phyloP scores from a whole-genome alignment of 2,888 invertebrate species.

The Ramazzottius varieornatus region DNA sequence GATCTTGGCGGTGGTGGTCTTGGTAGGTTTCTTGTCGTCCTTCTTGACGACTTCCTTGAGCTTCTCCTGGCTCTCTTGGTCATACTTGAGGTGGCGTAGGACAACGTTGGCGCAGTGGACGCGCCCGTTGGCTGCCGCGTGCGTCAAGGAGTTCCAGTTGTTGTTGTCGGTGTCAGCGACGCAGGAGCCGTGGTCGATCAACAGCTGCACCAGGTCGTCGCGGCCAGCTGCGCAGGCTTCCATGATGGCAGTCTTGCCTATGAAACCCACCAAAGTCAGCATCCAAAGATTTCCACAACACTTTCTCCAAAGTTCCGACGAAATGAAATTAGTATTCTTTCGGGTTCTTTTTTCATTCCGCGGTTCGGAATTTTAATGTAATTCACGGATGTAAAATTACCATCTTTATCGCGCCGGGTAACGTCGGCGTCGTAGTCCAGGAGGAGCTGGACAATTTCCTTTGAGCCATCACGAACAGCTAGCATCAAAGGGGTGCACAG shows the following conservation, averaged over 20 bases:
- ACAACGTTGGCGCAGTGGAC: not conserved
- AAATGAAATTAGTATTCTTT: no score
- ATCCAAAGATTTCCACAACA: no score
- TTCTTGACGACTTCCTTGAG: slow-evolving; percentile 3
- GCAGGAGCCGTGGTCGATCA: not conserved
- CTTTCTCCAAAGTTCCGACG: no score
- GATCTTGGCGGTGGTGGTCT: not conserved
- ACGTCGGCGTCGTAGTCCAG: slow-evolving; percentile 3
- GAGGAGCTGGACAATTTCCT: slow-evolving; percentile 2
- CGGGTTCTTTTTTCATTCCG: no score
- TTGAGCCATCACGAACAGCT: not conserved
- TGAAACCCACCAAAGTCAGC: no score
- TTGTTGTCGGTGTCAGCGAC: not conserved
- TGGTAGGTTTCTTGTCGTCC: not conserved
- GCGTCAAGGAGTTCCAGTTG: slow-evolving; percentile 3
- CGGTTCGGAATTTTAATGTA: no score
- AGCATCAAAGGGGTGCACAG: slow-evolving; percentile 3
- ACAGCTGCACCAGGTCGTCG: slow-evolving; percentile 1
- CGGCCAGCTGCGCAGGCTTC: not conserved
- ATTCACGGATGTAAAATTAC: not conserved
- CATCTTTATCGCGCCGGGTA: not conserved
- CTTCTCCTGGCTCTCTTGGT: not conserved
- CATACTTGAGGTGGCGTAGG: slow-evolving; percentile 2
- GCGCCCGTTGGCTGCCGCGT: not conserved
- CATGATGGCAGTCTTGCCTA: not conserved